These are phyloP conservation scores for Nothocercus julius DNA, from an alignment of 2,113 vertebrate genomes.

Conservation along the genomic window DNA sequence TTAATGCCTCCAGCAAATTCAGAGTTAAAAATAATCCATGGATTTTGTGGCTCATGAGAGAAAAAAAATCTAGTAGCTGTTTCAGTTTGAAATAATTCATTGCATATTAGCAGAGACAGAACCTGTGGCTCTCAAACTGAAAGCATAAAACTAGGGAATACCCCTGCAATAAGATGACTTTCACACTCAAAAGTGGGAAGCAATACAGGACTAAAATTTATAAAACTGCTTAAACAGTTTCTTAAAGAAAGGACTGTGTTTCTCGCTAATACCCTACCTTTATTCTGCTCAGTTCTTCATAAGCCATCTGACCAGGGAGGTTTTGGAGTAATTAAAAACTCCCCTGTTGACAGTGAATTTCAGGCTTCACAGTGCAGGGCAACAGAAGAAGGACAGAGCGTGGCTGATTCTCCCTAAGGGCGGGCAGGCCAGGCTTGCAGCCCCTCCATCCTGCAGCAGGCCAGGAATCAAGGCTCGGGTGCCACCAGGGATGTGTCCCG, in stretches of 20 bases:
- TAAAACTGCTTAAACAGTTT: neutral
- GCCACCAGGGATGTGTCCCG: neutral
- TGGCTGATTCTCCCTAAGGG: neutral
- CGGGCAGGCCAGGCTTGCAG: fast-evolving
- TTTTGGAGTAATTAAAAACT: neutral
- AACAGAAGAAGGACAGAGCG: neutral
- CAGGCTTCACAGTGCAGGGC: neutral
- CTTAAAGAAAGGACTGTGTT: neutral
- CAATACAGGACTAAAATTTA: neutral
- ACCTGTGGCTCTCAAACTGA: neutral
- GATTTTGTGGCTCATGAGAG: neutral
- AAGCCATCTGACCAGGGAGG: fast-evolving
- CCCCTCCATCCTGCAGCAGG: neutral
- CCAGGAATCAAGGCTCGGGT: neutral
- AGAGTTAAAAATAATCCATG: neutral
- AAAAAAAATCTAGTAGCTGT: neutral
- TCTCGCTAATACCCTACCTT: neutral
- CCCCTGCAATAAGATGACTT: neutral
- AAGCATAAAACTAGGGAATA: neutral
- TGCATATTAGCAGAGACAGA: neutral
- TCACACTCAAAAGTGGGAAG: neutral
- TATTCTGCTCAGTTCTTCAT: neutral
- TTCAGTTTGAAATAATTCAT: neutral
- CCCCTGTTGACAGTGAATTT: neutral
- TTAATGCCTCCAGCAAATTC: neutral